Evolutionary conservation across 2,888 invertebrate genomes (phyloP).

Genomic region (Macrosoma leucophasiata): DNA sequence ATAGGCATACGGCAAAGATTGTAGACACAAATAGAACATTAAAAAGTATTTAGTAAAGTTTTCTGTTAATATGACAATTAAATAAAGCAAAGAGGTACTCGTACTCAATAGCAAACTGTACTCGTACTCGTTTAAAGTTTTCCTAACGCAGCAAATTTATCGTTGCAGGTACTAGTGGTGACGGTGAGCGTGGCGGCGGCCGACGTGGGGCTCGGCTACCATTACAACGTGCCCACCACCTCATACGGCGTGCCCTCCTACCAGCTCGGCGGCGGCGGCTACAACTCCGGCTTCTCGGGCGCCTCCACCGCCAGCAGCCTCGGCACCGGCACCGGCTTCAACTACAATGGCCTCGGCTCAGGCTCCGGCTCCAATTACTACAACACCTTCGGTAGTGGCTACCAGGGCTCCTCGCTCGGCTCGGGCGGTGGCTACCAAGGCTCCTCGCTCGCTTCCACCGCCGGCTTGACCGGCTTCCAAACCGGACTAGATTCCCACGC

Average conservation of each 20-base stretch:
- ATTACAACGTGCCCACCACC: slow-evolving; percentile 57
- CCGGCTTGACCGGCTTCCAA: slow-evolving; percentile 26
- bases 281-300: slow-evolving; percentile 14
- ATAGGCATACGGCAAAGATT: too few relatives aligned
- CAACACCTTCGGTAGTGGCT: slow-evolving; percentile 3
- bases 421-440: slow-evolving; percentile 17
- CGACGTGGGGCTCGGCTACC: slow-evolving; percentile 53
- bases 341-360: slow-evolving; percentile 1
- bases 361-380: not conserved
- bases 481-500: slow-evolving; percentile 15
- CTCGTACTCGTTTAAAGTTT: too few relatives aligned
- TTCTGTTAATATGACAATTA: too few relatives aligned
- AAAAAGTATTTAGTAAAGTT: too few relatives aligned
- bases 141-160: too few relatives aligned
- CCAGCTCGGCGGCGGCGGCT: slow-evolving; percentile 30
- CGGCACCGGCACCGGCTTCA: slow-evolving; percentile 6
- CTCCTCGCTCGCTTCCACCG: slow-evolving; percentile 19
- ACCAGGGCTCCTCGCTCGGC: slow-evolving; percentile 22
- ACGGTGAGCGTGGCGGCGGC: slow-evolving; percentile 45
- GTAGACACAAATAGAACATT: too few relatives aligned
- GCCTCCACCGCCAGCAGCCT: slow-evolving; percentile 5
- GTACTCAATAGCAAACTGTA: too few relatives aligned
- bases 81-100: too few relatives aligned
- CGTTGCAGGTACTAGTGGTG: slow-evolving; percentile 48
- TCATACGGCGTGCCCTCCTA: slow-evolving; percentile 58